These are phyloP conservation scores for Platichthys flesus DNA, from an alignment of 2,113 vertebrate species.

Conservation along the genomic window DNA sequence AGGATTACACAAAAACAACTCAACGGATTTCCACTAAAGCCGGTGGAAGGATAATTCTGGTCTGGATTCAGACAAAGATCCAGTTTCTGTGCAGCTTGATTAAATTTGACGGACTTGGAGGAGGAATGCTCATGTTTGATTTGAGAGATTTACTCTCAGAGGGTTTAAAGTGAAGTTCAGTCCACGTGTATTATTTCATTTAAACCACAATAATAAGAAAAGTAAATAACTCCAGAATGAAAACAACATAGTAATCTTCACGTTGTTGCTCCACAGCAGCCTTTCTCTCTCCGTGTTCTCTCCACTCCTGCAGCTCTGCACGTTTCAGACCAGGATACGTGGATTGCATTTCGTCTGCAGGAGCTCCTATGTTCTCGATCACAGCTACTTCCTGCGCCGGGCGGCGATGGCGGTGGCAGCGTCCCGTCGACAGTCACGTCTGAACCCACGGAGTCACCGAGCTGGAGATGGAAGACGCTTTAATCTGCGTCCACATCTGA, in stretches of 20 bases:
- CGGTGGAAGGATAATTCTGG: too few species aligned
- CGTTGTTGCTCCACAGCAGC: background rate
- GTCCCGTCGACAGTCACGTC: slow-evolving; percentile 7
- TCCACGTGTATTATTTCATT: too few species aligned
- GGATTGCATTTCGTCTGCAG: slow-evolving; percentile 29
- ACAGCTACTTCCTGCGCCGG: slow-evolving; percentile 58
- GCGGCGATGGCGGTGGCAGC: slow-evolving; percentile 26
- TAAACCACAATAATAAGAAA: too few species aligned
- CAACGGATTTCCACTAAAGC: too few species aligned
- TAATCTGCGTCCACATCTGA: slow-evolving; percentile 56
- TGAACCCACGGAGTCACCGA: slow-evolving; percentile 25
- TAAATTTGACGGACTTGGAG: too few species aligned
- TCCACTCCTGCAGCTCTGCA: slow-evolving; percentile 21
- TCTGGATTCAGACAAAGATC: too few species aligned
- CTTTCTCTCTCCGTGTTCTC: slow-evolving; percentile 32
- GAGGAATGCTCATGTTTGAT: too few species aligned
- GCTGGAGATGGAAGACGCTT: slow-evolving; percentile 25
- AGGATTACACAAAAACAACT: too few species aligned
- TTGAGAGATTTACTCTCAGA: background rate
- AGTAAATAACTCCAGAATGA: too few species aligned
- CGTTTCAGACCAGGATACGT: background rate
- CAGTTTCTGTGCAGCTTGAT: too few species aligned
- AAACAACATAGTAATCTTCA: too few species aligned
- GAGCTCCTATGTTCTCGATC: slow-evolving; percentile 39
- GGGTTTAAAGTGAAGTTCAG: background rate